Evolutionary conservation across 2,113 vertebrate species (phyloP).

Genomic region (Chascanopsetta lugubris): DNA sequence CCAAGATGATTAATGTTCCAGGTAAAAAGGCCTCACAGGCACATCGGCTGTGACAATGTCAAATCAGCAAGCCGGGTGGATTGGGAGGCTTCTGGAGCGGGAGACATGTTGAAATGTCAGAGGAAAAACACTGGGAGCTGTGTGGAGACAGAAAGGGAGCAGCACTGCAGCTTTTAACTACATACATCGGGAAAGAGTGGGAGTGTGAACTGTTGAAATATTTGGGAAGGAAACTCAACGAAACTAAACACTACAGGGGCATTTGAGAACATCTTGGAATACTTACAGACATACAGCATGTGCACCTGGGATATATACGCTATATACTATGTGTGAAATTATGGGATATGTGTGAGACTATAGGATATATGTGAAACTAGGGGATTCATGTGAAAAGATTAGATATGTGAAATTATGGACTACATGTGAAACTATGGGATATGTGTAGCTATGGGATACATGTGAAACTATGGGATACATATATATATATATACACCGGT

Average conservation of each 20-base stretch:
- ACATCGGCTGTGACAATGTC: constrained; percentile 9
- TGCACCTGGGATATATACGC: no score
- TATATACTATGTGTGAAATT: no score
- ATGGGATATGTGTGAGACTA: no score
- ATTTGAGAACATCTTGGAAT: neutral
- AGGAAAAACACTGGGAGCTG: constrained; percentile 13
- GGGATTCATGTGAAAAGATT: no score
- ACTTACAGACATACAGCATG: no score
- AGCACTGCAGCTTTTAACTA: neutral
- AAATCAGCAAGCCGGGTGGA: neutral
- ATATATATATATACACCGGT: no score
- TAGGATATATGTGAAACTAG: no score
- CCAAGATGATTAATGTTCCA: constrained; percentile 32
- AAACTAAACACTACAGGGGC: no score
- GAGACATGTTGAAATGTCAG: constrained; percentile 32
- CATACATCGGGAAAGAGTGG: no score
- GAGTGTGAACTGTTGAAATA: neutral
- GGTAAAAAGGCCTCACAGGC: constrained; percentile 18
- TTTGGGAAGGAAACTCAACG: neutral
- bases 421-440: neutral
- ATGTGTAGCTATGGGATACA: no score
- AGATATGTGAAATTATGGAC: no score
- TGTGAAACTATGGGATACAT: no score
- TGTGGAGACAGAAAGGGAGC: constrained; percentile 16
- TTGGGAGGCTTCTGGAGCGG: constrained; percentile 16